Base-by-base conservation (phyloP, 2,797 vertebrate species). In the Brotula barbata region DNA sequence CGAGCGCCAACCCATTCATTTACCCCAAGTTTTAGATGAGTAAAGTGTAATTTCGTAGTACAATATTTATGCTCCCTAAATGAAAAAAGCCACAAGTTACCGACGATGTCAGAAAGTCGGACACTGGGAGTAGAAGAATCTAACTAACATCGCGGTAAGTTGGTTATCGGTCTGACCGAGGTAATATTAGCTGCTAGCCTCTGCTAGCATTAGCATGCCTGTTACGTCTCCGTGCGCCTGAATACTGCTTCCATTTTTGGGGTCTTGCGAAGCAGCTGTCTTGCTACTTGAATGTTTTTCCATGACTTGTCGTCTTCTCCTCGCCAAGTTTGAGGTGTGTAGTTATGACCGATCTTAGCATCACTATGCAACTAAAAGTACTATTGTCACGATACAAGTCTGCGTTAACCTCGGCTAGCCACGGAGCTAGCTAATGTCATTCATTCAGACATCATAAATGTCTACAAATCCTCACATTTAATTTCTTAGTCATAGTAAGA, bases 91-190 rank as follows among this genome's bases (percentile, higher is more conserved):
- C 28, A 15, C 25, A 36, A 22, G 49, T 72, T 70, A 62, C 51
- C 20, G 75, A 85, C 75, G 80, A 92, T 92, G 90, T 77, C 66
- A 47, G 88, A 62, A 81, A 78, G 67, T 85, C 61, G 52, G 61
- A 71, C 72, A 56, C 73, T 58, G 85, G 78, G 68, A 80, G 71
- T 73, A 76, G 66, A 80, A 74, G 71, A 77, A 65, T 78, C 74
- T 47, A 85, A 82, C 60, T 87, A 77, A 82, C 69, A 77, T 71
- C 57, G 82, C 78, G 90, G 92, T 93, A 73, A 89, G 61, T 72
- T 69, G 41, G 62, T 57, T 65, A 50, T 40, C 42, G 47, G 34
- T 53, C 48, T 19, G 44, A 47, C 52, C 66, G 42, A 40, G 55
- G 22, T 66, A 60, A 15, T n/a, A 51, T 71, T 82, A 82, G 71